Evolutionary conservation across 92 coral and sea anemone genomes (phyloP).

Genomic region (Epizoanthus stellaris): DNA sequence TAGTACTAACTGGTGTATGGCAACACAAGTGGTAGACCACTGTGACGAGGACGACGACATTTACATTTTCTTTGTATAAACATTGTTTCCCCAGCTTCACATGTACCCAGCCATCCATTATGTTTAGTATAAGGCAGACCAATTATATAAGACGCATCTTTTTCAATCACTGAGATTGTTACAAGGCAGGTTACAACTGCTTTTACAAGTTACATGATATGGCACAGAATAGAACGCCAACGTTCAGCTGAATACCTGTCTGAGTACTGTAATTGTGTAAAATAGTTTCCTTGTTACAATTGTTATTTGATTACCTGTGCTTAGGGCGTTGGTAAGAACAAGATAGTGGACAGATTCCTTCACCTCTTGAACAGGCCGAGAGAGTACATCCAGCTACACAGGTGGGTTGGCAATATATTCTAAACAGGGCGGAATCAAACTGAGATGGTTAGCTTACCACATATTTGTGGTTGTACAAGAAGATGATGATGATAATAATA

Average conservation of each 20-base stretch:
- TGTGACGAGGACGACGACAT: too few species aligned
- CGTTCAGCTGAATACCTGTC: neutral
- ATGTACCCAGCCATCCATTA: too few species aligned
- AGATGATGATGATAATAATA: too few species aligned
- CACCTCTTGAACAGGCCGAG: constrained; percentile 94
- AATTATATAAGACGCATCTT: too few species aligned
- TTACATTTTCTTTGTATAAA: neutral
- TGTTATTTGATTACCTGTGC: neutral
- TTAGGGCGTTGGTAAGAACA: constrained; percentile 98
- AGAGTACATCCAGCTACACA: constrained; percentile 94
- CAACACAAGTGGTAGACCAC: neutral
- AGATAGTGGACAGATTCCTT: constrained; percentile 95
- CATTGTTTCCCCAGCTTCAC: neutral
- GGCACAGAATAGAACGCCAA: too few species aligned
- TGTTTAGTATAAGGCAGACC: too few species aligned
- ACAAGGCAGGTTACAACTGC: neutral
- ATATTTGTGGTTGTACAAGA: too few species aligned
- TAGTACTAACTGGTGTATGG: neutral
- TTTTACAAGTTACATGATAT: neutral
- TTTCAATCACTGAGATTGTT: neutral
- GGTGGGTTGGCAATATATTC: constrained; percentile 47
- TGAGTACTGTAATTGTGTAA: neutral
- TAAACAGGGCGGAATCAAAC: neutral
- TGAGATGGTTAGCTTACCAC: too few species aligned
- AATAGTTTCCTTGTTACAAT: neutral